phyloP scores from a whole-genome alignment of 2,888 invertebrate genomes.

The Acanthosepion esculentum region DNA sequence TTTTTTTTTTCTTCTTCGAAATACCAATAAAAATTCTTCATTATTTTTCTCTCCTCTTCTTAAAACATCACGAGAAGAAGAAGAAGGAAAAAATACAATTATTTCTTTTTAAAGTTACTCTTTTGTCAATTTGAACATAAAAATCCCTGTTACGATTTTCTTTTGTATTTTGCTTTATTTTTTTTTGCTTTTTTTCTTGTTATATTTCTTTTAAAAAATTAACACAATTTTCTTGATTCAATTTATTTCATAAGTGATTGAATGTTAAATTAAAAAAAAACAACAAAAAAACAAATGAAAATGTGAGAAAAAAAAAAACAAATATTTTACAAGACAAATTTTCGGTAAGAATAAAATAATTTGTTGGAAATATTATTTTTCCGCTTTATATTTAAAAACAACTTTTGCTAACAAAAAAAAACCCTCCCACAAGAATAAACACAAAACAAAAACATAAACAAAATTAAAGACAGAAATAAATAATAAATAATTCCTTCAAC shows the following conservation, averaged over 20 bases:
- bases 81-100: background rate
- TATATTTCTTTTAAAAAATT: background rate
- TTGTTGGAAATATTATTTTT: background rate
- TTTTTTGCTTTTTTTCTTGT: background rate
- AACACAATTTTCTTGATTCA: background rate
- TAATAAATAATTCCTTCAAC: too few relatives aligned
- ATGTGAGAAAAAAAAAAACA: background rate
- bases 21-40: background rate
- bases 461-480: too few relatives aligned
- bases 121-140: background rate
- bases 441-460: too few relatives aligned
- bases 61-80: slow-evolving; percentile 15
- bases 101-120: background rate
- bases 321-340: background rate
- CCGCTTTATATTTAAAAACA: background rate
- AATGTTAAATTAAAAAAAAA: background rate
- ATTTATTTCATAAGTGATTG: background rate
- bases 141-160: background rate
- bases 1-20: background rate
- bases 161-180: background rate
- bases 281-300: background rate
- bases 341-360: background rate
- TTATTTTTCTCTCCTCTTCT: background rate
- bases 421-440: too few relatives aligned
- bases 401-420: too few relatives aligned